phyloP scores from a whole-genome alignment of 2,888 invertebrate genomes.

The Vandiemenella viatica region DNA sequence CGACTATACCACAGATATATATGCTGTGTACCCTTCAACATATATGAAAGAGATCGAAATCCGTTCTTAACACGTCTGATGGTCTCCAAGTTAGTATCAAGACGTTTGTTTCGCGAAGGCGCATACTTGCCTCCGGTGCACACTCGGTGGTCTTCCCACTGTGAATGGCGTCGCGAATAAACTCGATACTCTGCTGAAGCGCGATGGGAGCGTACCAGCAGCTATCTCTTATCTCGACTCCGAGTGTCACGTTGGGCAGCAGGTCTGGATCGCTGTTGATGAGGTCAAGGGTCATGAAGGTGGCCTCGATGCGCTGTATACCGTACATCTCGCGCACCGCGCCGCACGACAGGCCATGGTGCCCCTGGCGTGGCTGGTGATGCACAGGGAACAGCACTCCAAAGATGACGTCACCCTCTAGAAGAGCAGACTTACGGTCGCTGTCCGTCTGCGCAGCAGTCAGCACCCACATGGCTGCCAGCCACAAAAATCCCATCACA shows the following conservation, averaged over 20 bases:
- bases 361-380: constrained; percentile 30
- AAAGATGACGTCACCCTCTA: constrained; percentile 40
- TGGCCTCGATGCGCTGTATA: constrained; percentile 53
- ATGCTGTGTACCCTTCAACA: no score
- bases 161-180: constrained; percentile 51
- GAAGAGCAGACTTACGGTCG: constrained; percentile 31
- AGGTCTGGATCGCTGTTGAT: constrained; percentile 44
- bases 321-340: constrained; percentile 56
- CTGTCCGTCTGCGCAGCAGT: constrained; percentile 4
- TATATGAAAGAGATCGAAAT: no score
- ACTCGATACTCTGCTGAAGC: constrained; percentile 59
- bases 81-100: neutral
- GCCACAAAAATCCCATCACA: no score
- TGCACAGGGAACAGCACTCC: constrained; percentile 41
- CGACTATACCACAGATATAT: no score
- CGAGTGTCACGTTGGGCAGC: constrained; percentile 40
- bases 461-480: neutral
- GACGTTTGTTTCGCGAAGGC: no score
- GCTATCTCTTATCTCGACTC: constrained; percentile 60
- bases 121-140: no score
- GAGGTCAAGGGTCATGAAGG: constrained; percentile 42
- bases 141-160: constrained; percentile 16
- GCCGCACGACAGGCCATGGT: constrained; percentile 31
- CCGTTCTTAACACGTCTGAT: no score
- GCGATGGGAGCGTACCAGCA: constrained; percentile 73